Conservation (phyloP, 2,888 invertebrate genomes). For the Micoletzkya japonica region DNA sequence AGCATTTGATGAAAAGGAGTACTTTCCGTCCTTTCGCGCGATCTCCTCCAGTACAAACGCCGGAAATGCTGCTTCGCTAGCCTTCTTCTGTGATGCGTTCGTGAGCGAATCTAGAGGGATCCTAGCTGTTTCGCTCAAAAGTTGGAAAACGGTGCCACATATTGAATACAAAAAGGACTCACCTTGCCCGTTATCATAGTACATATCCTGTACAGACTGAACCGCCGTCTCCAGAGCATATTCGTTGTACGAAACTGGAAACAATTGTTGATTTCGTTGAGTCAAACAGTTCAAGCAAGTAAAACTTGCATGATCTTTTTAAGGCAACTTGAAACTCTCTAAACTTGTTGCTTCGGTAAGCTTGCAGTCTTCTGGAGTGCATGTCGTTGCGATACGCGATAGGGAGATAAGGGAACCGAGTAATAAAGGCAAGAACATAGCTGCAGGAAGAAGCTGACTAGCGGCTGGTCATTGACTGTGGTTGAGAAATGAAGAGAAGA, state of each 20-base stretch:
- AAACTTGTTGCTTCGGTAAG: too few relatives aligned
- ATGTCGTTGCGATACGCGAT: neutral
- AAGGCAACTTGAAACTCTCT: neutral
- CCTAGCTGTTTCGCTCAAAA: too few relatives aligned
- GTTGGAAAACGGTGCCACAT: neutral
- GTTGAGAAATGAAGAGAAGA: neutral
- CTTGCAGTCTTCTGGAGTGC: neutral
- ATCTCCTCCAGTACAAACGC: slow-evolving; percentile 16
- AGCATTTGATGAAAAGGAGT: neutral
- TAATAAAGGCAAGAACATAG: neutral
- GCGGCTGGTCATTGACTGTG: neutral
- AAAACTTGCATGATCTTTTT: neutral
- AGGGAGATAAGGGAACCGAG: neutral
- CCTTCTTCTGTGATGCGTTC: neutral
- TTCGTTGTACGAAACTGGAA: neutral
- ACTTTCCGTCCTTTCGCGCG: slow-evolving; percentile 8
- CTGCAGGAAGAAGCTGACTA: neutral
- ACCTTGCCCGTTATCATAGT: neutral
- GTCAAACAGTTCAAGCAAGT: neutral
- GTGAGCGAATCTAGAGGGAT: too few relatives aligned
- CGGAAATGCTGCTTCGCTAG: neutral
- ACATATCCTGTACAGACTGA: neutral
- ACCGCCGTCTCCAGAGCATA: neutral
- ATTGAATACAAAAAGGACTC: neutral
- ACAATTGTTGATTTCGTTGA: neutral